These are phyloP conservation scores for Cirrhinus molitorella DNA, from an alignment of 2,797 vertebrate species.

Conservation along the genomic window DNA sequence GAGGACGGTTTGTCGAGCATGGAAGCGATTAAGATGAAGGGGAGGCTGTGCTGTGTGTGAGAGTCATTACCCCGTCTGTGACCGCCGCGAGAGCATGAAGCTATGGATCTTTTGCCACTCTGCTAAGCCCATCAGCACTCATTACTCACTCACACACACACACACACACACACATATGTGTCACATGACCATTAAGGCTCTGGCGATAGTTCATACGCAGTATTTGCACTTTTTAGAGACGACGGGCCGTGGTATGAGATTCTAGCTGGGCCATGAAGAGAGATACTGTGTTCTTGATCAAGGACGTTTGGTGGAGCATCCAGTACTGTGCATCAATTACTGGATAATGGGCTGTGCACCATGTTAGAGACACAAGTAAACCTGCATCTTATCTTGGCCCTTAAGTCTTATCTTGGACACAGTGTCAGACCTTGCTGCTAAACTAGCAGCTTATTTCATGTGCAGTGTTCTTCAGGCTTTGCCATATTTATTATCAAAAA, in stretches of 20 bases:
- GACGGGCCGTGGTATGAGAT: background rate
- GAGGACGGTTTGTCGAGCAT: slow-evolving; percentile 22
- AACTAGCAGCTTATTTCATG: background rate
- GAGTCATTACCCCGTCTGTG: slow-evolving; percentile 41
- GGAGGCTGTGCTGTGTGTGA: slow-evolving; percentile 31
- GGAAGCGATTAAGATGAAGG: slow-evolving; percentile 35
- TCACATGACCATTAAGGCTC: slow-evolving; percentile 31
- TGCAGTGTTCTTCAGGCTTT: background rate
- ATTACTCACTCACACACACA: slow-evolving; percentile 37
- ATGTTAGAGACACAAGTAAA: background rate
- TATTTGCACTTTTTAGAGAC: slow-evolving; percentile 7
- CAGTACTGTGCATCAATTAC: slow-evolving; percentile 21
- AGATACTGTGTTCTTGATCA: slow-evolving; percentile 43
- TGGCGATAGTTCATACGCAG: background rate
- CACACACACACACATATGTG: slow-evolving; percentile 14
- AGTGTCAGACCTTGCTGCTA: background rate
- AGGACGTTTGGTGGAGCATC: slow-evolving; percentile 31
- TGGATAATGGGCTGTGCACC: slow-evolving; percentile 4
- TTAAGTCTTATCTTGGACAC: slow-evolving; percentile 24
- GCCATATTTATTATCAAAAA: background rate
- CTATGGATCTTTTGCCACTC: slow-evolving; percentile 52
- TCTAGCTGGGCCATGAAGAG: slow-evolving; percentile 36
- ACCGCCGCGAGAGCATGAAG: slow-evolving; percentile 49
- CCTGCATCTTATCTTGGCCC: background rate
- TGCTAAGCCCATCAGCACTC: slow-evolving; percentile 52